phyloP scores from a whole-genome alignment of 2,797 vertebrate genomes.

The Peromyscus melanophrys region DNA sequence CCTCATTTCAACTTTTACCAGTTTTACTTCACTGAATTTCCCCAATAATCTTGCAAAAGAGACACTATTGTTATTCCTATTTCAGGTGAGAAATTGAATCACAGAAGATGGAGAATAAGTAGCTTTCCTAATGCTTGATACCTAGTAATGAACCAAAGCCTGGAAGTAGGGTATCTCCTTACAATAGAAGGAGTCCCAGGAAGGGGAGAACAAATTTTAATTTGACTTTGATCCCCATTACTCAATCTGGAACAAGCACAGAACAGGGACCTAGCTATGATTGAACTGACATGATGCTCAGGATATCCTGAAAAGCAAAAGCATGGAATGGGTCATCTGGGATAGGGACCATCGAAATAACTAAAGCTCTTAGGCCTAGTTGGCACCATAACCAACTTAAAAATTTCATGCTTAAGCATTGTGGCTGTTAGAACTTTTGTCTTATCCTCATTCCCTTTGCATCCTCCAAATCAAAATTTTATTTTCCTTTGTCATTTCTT shows the following conservation, averaged over 20 bases:
- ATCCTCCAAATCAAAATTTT: background rate
- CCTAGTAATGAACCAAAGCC: background rate
- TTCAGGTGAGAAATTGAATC: background rate
- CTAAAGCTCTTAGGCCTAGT: background rate
- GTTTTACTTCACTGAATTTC: background rate
- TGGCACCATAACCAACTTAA: background rate
- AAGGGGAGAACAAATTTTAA: background rate
- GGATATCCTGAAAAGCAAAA: background rate
- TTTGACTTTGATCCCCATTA: background rate
- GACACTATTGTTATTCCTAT: background rate
- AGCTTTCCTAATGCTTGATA: background rate
- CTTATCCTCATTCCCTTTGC: background rate
- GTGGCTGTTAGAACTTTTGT: background rate
- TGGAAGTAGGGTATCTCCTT: background rate
- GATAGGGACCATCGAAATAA: background rate
- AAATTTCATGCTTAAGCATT: background rate
- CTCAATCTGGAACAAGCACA: background rate
- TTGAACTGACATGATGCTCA: background rate
- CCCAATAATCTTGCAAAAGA: background rate
- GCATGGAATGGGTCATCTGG: rapidly evolving
- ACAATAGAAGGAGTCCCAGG: background rate
- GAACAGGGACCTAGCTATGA: background rate
- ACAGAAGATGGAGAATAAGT: background rate
- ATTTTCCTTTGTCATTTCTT: background rate
- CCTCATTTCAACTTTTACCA: constrained; percentile 10